These are phyloP conservation scores for Alosa alosa DNA, from an alignment of 2,113 vertebrate genomes.

Conservation along the genomic window DNA sequence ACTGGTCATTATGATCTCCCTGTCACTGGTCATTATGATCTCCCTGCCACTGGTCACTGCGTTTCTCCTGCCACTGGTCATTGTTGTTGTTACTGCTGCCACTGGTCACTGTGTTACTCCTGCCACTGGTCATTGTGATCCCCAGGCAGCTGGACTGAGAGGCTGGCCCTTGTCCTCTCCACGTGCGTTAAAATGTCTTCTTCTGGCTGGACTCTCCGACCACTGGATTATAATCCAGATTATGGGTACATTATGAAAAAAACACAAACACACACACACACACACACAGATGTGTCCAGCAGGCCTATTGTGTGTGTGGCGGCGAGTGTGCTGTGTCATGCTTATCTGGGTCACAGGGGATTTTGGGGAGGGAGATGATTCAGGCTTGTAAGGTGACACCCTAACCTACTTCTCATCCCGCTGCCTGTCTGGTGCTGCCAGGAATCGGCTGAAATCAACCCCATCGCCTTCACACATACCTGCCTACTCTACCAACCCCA, in stretches of 20 bases:
- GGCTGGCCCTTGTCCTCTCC: neutral
- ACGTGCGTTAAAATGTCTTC: conserved; percentile 17
- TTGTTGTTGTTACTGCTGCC: too few species aligned
- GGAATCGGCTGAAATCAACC: neutral
- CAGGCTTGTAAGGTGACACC: conserved; percentile 56
- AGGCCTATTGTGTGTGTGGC: conserved; percentile 55
- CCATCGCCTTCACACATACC: too few species aligned
- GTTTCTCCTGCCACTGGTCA: too few species aligned
- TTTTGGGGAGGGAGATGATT: conserved; percentile 43
- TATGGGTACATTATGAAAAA: conserved; percentile 43
- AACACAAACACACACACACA: conserved; percentile 27
- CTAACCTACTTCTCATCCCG: conserved; percentile 60
- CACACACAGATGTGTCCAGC: conserved; percentile 44
- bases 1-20: too few species aligned
- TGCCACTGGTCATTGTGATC: too few species aligned
- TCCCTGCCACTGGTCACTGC: too few species aligned
- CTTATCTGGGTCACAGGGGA: conserved; percentile 67
- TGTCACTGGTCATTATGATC: too few species aligned
- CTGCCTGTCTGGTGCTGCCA: neutral
- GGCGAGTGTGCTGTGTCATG: conserved; percentile 13
- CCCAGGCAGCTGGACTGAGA: neutral
- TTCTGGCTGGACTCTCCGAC: conserved; percentile 23
- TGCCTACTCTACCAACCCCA: too few species aligned
- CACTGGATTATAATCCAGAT: conserved; percentile 57
- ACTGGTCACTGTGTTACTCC: too few species aligned